phyloP scores from a whole-genome alignment of 2,888 invertebrate species.

The Netelia fuscicornis region DNA sequence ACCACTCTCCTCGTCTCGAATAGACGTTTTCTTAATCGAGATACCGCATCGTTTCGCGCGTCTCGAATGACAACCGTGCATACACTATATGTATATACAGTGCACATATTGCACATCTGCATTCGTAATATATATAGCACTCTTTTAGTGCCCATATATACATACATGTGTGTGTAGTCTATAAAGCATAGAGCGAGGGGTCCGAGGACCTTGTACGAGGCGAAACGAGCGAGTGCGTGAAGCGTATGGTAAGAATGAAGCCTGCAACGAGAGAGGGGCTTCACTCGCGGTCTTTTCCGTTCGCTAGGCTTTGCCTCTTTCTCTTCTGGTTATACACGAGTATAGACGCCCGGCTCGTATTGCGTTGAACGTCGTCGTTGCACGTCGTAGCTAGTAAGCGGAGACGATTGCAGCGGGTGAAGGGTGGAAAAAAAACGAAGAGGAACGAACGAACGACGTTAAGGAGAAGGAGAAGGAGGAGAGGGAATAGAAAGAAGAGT shows the following conservation, averaged over 20 bases:
- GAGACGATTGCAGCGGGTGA: slow-evolving; percentile 79
- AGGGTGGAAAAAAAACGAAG: slow-evolving; percentile 55
- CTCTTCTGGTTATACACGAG: slow-evolving; percentile 67
- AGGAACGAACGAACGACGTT: slow-evolving; percentile 39
- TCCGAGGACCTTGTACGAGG: slow-evolving; percentile 43
- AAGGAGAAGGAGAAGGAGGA: slow-evolving; percentile 56
- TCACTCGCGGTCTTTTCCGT: slow-evolving; percentile 60
- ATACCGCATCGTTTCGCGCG: slow-evolving; percentile 47
- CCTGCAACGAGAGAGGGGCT: slow-evolving; percentile 66
- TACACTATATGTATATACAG: neutral
- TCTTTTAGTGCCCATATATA: neutral
- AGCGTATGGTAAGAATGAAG: slow-evolving; percentile 46
- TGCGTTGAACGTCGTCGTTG: slow-evolving; percentile 76
- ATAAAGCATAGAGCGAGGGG: slow-evolving; percentile 23
- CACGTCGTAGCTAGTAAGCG: slow-evolving; percentile 78
- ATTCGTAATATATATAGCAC: slow-evolving; percentile 6
- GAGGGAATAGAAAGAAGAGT: slow-evolving; percentile 60
- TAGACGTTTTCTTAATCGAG: slow-evolving; percentile 36
- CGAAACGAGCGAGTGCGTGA: slow-evolving; percentile 34
- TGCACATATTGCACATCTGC: slow-evolving; percentile 5
- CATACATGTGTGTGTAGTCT: slow-evolving; percentile 5
- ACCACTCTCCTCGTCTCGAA: slow-evolving; percentile 24
- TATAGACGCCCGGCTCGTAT: slow-evolving; percentile 75
- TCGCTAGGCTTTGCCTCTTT: slow-evolving; percentile 32
- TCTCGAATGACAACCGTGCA: slow-evolving; percentile 54